Evolutionary conservation across 1,140 invertebrate genomes (phyloP).

Genomic region (Drosophila nikananu): DNA sequence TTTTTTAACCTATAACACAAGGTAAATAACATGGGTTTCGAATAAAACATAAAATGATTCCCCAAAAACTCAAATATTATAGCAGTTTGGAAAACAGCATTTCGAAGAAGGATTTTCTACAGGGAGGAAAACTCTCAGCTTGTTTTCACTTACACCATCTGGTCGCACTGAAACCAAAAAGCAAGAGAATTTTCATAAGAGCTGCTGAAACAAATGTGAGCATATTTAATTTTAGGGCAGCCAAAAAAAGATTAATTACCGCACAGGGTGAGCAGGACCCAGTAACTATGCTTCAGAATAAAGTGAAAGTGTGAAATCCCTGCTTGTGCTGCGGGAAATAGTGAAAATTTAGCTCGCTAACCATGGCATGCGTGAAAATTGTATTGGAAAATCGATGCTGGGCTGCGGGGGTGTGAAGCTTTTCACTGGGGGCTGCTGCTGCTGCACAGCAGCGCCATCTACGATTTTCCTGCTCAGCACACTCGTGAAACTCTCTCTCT

Average conservation of each 20-base stretch:
- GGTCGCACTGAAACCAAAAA: slow-evolving; percentile 36
- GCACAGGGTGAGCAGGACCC: slow-evolving; percentile 6
- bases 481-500: slow-evolving; percentile 26
- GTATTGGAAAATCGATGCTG: slow-evolving; percentile 72
- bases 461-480: slow-evolving; percentile 35
- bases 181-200: slow-evolving; percentile 76
- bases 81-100: neutral
- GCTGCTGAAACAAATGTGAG: slow-evolving; percentile 77
- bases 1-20: too few species aligned
- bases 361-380: slow-evolving; percentile 55
- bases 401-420: slow-evolving; percentile 62
- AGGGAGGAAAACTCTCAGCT: slow-evolving; percentile 1
- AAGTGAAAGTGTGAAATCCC: slow-evolving; percentile 4
- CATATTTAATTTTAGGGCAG: slow-evolving; percentile 58
- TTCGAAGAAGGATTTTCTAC: neutral
- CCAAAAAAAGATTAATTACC: slow-evolving; percentile 27
- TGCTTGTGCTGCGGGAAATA: neutral
- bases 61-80: neutral
- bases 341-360: slow-evolving; percentile 11
- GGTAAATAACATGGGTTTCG: neutral
- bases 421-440: slow-evolving; percentile 65
- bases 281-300: neutral
- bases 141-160: slow-evolving; percentile 9
- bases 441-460: slow-evolving; percentile 65
- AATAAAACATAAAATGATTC: neutral